phyloP scores from a whole-genome alignment of 2,113 vertebrate species.

The Ptilonorhynchus violaceus region DNA sequence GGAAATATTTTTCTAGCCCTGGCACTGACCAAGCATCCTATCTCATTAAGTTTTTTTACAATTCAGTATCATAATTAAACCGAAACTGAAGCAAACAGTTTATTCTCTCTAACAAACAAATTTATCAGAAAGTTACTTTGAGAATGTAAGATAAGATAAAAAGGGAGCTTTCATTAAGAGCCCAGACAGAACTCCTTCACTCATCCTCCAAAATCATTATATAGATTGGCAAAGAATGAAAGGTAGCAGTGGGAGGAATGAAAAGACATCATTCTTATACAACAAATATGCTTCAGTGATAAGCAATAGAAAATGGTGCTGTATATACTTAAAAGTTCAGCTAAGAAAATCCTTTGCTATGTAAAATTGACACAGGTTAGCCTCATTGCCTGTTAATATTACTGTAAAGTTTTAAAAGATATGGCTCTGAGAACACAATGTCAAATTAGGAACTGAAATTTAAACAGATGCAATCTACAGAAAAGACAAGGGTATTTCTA shows the following conservation, averaged over 20 bases:
- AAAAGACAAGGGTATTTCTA: neutral
- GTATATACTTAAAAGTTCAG: neutral
- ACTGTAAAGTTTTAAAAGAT: neutral
- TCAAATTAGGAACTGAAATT: neutral
- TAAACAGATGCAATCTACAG: neutral
- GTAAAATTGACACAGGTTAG: neutral
- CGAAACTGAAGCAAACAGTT: neutral
- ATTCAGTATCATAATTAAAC: neutral
- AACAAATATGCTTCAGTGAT: slow-evolving; percentile 5
- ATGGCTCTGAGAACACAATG: neutral
- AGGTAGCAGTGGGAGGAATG: slow-evolving; percentile 43
- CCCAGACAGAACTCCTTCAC: neutral
- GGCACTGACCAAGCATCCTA: neutral
- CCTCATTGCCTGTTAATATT: neutral
- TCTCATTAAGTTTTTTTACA: neutral
- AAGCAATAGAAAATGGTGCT: neutral
- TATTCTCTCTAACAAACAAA: neutral
- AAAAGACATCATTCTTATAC: slow-evolving; percentile 26
- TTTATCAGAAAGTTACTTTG: slow-evolving; percentile 12
- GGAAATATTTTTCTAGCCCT: neutral
- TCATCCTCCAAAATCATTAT: slow-evolving; percentile 5
- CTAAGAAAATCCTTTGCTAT: neutral
- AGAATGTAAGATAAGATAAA: neutral
- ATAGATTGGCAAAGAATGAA: slow-evolving; percentile 30
- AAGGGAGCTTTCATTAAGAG: neutral